A percentile compares a stretch with the other conserved stretches of the same genome.
These are phyloP conservation scores for Passer domesticus DNA, from an alignment of 2,113 vertebrate species.

Conservation along the genomic window DNA sequence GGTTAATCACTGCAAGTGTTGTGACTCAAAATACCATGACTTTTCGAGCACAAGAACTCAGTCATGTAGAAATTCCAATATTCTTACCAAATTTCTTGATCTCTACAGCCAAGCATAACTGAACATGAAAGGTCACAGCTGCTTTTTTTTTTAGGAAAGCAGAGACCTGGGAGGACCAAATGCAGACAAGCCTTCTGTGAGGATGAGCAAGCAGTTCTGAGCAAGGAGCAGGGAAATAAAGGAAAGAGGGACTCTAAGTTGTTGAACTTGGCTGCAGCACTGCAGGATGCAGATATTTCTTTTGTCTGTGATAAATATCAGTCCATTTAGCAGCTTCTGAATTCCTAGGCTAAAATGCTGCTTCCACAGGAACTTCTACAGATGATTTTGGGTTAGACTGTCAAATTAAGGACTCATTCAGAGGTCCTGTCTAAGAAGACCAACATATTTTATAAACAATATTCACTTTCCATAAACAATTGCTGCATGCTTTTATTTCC, in stretches of 20 bases:
- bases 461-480: background rate
- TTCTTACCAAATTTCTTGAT: background rate
- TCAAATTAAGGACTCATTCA: background rate
- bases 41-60: background rate
- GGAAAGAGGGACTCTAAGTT: background rate
- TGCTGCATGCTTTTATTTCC: background rate
- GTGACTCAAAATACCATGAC: background rate
- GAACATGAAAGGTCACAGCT: background rate
- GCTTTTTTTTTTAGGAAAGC: background rate
- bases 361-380: background rate
- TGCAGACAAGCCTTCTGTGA: background rate
- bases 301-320: background rate
- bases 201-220: background rate
- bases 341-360: background rate
- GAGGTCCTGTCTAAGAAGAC: background rate
- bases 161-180: background rate
- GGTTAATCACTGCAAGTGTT: background rate
- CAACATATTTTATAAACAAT: background rate
- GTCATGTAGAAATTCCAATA: background rate
- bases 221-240: background rate
- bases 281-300: background rate
- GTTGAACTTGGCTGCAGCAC: background rate
- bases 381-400: background rate
- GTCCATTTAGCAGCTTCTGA: background rate
- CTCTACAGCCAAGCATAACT: background rate